These are phyloP conservation scores for Drosophila carrolli DNA, from an alignment of 1,140 invertebrate species.

Conservation along the genomic window DNA sequence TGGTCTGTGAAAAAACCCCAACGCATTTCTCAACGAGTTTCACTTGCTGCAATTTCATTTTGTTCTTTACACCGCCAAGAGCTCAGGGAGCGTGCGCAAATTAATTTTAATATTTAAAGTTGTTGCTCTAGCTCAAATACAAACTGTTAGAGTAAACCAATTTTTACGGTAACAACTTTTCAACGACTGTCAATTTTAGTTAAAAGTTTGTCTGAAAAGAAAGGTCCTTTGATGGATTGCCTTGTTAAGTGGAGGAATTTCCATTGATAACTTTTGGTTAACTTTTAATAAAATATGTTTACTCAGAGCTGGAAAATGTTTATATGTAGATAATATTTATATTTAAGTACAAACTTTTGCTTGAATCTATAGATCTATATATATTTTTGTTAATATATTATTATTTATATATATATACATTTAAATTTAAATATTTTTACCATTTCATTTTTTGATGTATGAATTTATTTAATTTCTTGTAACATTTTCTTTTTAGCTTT, in stretches of 20 bases:
- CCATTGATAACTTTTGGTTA: slow-evolving; percentile 10
- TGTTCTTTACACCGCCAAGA: slow-evolving; percentile 7
- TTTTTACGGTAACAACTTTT: slow-evolving; percentile 19
- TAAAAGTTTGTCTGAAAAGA: slow-evolving; percentile 9
- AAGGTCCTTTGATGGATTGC: slow-evolving; percentile 20
- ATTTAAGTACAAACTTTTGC: background rate
- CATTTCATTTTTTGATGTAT: background rate
- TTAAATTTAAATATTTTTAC: background rate
- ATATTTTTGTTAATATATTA: background rate
- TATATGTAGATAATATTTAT: too few species aligned
- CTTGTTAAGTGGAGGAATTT: slow-evolving; percentile 1
- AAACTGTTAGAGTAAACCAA: slow-evolving; percentile 45
- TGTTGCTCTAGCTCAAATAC: slow-evolving; percentile 39
- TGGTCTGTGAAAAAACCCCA: slow-evolving; percentile 9
- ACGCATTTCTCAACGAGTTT: background rate
- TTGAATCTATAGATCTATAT: background rate
- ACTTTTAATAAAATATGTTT: background rate
- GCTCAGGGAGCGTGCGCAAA: background rate
- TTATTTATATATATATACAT: background rate
- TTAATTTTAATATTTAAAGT: slow-evolving; percentile 67
- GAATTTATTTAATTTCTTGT: background rate
- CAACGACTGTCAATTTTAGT: slow-evolving; percentile 18
- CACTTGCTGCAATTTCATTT: slow-evolving; percentile 9
- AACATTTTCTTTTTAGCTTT: background rate
- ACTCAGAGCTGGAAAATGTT: background rate